Base-by-base conservation (phyloP, 2,888 invertebrate genomes). In the Urechis unicinctus region DNA sequence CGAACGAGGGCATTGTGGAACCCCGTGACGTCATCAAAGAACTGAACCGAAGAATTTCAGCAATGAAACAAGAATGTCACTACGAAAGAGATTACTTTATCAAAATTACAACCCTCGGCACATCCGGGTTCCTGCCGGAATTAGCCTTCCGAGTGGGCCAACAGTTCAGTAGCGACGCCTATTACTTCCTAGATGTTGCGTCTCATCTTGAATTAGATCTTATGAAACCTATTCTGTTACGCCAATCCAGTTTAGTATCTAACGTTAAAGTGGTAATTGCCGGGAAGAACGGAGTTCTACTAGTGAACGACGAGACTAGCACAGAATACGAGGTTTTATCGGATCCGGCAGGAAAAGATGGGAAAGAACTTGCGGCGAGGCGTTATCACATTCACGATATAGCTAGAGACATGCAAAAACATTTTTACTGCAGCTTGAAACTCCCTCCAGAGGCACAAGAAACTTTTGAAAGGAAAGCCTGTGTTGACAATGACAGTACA, bases 151-250 rank as follows among this genome's bases (percentile, higher is more conserved):
- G 66, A 52, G 47, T 73, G 22, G 70, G 71, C 2, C 70, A 70
- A 50, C 59, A 60, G 41, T 72, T 72, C 60, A 69, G 71, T 55
- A 71, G 68, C 46, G 71, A 72, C 42, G 69, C 73, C 0, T 71
- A 68, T 62, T 71, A 69, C 58, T 68, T 68, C 61, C 60, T 73
- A 2, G 68, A 70, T 52, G 66, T 66, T 31, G 63, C 64, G 45
- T 52, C 62, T 4, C 64, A 66, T 47, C 59, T 69, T 22, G 67
- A 70, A 52, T 58, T 66, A 4, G 68, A 69, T 47, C 61, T 72
- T 48, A 66, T 72, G 58, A 67, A 69, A 58, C 72, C 72, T 4
- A 61, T 72, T 22, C 46, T 72, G 43, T 53, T 70, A 47, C 56
- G 70, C 29, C 69, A 71, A 54, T 62, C 68, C 13, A 65, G 67